Evolutionary conservation across 2,113 vertebrate genomes (phyloP), one percentile per base, ranked within the genome.

Genomic region (Vidua macroura): DNA sequence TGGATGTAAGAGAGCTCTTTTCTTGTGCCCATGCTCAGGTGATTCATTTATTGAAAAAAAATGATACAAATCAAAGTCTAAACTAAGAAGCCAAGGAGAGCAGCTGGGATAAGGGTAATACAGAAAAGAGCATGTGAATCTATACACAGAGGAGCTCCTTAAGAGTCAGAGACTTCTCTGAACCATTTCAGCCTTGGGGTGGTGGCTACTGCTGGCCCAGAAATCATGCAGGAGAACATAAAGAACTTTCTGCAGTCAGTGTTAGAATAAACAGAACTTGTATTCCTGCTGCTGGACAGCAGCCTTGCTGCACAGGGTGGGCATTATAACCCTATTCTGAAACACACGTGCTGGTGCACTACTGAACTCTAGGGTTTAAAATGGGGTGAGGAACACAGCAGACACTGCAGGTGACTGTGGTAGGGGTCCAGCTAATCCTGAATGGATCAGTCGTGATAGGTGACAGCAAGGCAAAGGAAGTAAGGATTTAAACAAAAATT

Each of bases 371-470:
- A 15, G 11, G 3, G 15, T 24, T 39, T 48, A 33, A 19, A 72
- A 74, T 15, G 48, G 35, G 10, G 7, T 10, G 24, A 6, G 64
- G 49, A 52, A 41, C 35, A 56, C 10, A 74, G 4, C 37, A 22
- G 64, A 35, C 39, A 43, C 17, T 53, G 39, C 51, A 77, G 67
- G 14, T 31, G 44, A 24, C 51, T 53, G 9, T 17, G 28, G 10
- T 0, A 51, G 18, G 46, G 37, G 15, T 66, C 39, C 69, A 58
- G 41, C 28, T 41, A 66, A 66, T 58, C 44, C 44, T 52, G 35
- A 68, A 68, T 6, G 43, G 24, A 17, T 28, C 7, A 6, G 33
- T 33, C 2, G 0, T 2, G 22, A 53, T 3, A 51, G 1, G 2
- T 21, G 39, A 75, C 16, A 84, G 35, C 16, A 88, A 86, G 43